Base-by-base conservation (phyloP, 92 coral and sea anemone species). In the Muricea muricata region DNA sequence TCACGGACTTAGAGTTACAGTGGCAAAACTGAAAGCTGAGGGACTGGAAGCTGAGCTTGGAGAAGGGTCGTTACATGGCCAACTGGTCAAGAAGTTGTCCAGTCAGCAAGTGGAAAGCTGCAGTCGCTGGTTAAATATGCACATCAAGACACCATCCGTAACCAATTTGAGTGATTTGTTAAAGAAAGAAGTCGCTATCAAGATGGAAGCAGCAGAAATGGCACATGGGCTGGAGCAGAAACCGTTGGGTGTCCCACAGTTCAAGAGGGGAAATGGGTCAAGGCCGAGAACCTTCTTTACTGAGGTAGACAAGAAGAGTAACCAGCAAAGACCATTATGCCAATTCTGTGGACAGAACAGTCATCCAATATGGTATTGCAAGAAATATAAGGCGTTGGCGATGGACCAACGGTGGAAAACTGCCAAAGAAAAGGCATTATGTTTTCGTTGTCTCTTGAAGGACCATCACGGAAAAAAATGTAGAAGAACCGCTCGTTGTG, bases 301-400 rank as follows among this genome's bases (percentile, higher is more conserved):
- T 0, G 68, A 60, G 17, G 68, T 24, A 13, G 68, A 60, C 37
- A 12, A 24, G 13, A 24, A 21, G 4, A n/a, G 5, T 60, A 57
- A 13, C 18, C 68, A 60, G 28, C 68, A 12, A 29, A 60, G 68
- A 21, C 35, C 35, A 60, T 35, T 35, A 60, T 60, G 68, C 68
- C 35, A 60, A n/a, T 29, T 25, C 68, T 60, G 68, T 30, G 68
- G 68, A 9, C 68, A 60, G n/a, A 29, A 9, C 37, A 60, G 28
- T 50, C 93, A 91, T 45, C 87, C 77, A 11, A 50, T 88, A 42
- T 88, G 93, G 91, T 74, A 48, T 30, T 90, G 90, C 60, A 75
- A 55, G 67, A 21, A 66, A 67, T 86, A 86, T 40, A 47, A 84
- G 76, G 35, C 69, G 17, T 74, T 35, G 65, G 48, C 30, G 1